Percentiles rank a stretch among this genome's conserved stretches.
Conservation (phyloP, 2,113 vertebrate genomes). For the Gadus chalcogrammus region DNA sequence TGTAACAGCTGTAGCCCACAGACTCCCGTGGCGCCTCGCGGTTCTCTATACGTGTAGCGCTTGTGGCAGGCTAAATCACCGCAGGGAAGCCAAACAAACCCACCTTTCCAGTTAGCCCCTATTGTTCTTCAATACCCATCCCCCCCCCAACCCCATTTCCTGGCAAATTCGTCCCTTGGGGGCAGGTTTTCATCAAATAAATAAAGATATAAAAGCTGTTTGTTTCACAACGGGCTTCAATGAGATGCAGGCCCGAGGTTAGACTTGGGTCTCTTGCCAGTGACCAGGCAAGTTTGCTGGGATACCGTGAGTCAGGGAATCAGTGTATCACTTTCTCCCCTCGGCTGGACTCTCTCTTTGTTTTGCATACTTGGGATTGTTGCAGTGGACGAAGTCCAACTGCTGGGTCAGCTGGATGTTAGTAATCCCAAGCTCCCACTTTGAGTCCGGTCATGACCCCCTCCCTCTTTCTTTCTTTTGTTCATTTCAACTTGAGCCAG, state of each 20-base stretch:
- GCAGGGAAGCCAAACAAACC: constrained; percentile 22
- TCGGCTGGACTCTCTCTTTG: background rate
- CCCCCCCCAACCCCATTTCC: background rate
- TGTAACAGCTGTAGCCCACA: constrained; percentile 49
- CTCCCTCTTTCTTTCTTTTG: too few species aligned
- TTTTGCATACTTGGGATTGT: constrained; percentile 18
- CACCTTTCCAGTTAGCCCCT: constrained; percentile 23
- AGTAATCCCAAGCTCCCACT: too few species aligned
- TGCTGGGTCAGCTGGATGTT: background rate
- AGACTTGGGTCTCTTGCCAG: too few species aligned
- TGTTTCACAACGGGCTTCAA: constrained; percentile 1
- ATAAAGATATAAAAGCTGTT: background rate
- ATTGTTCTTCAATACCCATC: background rate
- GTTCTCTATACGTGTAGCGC: constrained; percentile 41
- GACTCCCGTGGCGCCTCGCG: constrained; percentile 17
- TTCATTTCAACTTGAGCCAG: too few species aligned
- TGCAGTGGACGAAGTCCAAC: background rate
- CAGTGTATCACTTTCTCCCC: background rate
- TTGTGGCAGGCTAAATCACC: constrained; percentile 44
- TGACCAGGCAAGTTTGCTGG: too few species aligned
- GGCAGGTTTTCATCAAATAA: too few species aligned
- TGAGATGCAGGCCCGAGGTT: background rate
- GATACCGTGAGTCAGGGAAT: background rate
- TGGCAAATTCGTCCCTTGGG: too few species aligned
- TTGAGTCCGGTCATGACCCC: background rate